Evolutionary conservation across 2,113 vertebrate genomes (phyloP).

Genomic region (Calyptomena viridis): DNA sequence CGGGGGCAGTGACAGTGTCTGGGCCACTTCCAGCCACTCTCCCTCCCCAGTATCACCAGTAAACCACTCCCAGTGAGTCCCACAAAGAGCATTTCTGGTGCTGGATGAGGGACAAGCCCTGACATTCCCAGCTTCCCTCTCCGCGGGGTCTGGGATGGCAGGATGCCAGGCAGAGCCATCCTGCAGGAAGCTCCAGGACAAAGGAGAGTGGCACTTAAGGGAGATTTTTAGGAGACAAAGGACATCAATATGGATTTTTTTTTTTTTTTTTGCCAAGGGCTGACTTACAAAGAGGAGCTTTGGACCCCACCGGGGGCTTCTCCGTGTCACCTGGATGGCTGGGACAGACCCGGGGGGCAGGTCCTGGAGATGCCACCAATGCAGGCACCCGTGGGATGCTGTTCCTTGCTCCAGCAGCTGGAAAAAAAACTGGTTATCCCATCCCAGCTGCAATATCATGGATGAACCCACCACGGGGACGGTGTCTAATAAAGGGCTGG

Average conservation of each 20-base stretch:
- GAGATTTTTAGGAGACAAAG: neutral
- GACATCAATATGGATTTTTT: fast-evolving
- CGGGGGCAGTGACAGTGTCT: fast-evolving
- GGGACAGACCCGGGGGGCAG: neutral
- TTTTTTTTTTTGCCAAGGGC: neutral
- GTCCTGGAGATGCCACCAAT: neutral
- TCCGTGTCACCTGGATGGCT: fast-evolving
- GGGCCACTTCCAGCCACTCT: neutral
- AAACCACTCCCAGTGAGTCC: neutral
- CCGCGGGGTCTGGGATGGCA: neutral
- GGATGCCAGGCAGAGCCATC: neutral
- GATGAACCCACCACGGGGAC: fast-evolving
- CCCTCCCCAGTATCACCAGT: neutral
- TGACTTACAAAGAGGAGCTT: neutral
- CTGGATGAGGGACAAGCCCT: neutral
- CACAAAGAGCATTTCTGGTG: neutral
- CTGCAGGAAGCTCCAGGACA: fast-evolving
- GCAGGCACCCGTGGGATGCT: fast-evolving
- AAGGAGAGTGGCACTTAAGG: neutral
- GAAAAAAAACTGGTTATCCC: neutral
- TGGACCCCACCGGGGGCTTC: fast-evolving
- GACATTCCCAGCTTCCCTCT: neutral
- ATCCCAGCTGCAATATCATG: fast-evolving
- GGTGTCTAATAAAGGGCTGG: fast-evolving
- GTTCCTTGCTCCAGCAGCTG: neutral